Conservation (phyloP, 2,888 invertebrate species). For the Drosophila fulvimacula region DNA sequence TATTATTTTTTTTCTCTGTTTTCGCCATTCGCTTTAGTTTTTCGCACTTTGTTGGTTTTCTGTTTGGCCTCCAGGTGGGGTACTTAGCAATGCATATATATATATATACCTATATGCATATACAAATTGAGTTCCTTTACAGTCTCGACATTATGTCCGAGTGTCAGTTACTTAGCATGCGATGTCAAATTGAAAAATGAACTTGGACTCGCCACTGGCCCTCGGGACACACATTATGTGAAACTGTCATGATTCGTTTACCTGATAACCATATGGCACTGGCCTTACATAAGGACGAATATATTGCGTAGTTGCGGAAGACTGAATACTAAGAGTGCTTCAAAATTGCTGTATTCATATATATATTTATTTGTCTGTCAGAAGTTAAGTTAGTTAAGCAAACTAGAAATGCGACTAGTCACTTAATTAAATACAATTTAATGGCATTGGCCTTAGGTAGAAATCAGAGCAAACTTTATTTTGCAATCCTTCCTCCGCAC, state of each 20-base stretch:
- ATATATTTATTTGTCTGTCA: background rate
- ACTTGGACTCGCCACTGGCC: slow-evolving; percentile 13
- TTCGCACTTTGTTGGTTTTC: slow-evolving; percentile 61
- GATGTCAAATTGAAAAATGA: slow-evolving; percentile 48
- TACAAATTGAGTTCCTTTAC: slow-evolving; percentile 59
- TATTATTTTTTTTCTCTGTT: background rate
- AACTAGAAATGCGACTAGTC: background rate
- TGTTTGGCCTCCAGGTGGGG: slow-evolving; percentile 31
- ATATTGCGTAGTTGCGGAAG: slow-evolving; percentile 9
- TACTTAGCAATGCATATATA: slow-evolving; percentile 28
- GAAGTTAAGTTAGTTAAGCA: background rate
- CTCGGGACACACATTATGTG: slow-evolving; percentile 7
- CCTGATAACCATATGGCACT: slow-evolving; percentile 59
- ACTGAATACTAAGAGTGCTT: background rate
- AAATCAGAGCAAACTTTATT: slow-evolving; percentile 47
- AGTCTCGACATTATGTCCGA: slow-evolving; percentile 43
- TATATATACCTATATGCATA: slow-evolving; percentile 15
- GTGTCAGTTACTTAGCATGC: slow-evolving; percentile 53
- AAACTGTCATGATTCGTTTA: slow-evolving; percentile 24
- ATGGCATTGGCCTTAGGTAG: slow-evolving; percentile 10
- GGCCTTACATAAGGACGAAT: slow-evolving; percentile 9
- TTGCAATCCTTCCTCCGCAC: slow-evolving; percentile 20
- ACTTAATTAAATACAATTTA: slow-evolving; percentile 21
- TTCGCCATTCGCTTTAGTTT: slow-evolving; percentile 44
- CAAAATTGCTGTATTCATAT: no score